phyloP scores from a whole-genome alignment of 2,888 invertebrate species.

The Ophioninae sp. region DNA sequence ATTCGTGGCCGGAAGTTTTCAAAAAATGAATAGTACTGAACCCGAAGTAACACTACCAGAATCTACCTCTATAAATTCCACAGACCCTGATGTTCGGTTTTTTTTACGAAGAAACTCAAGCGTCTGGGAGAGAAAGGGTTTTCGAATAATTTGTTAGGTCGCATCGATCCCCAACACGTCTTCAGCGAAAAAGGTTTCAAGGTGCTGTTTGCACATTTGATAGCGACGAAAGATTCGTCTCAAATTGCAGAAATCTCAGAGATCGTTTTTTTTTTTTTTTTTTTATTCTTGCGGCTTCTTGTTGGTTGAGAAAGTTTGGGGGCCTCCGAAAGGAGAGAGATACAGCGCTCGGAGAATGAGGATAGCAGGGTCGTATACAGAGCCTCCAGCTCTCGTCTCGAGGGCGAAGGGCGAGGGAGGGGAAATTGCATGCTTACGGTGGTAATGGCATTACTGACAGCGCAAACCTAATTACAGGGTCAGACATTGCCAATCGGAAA shows the following conservation, averaged over 20 bases:
- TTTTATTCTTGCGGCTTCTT: not conserved
- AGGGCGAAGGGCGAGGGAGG: slow-evolving; percentile 50
- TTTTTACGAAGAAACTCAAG: too few relatives aligned
- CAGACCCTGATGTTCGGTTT: too few relatives aligned
- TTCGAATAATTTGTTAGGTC: too few relatives aligned
- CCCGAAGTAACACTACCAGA: too few relatives aligned
- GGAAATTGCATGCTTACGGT: slow-evolving; percentile 77
- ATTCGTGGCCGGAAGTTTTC: too few relatives aligned
- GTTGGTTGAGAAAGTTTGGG: slow-evolving; percentile 24
- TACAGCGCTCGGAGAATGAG: slow-evolving; percentile 5
- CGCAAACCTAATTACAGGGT: slow-evolving; percentile 77
- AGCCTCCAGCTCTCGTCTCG: slow-evolving; percentile 35
- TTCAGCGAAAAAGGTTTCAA: not conserved
- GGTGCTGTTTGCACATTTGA: slow-evolving; percentile 15
- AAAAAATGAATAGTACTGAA: too few relatives aligned
- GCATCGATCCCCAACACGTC: too few relatives aligned
- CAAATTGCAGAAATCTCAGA: slow-evolving; percentile 23
- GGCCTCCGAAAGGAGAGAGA: slow-evolving; percentile 21
- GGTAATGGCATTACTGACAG: slow-evolving; percentile 76
- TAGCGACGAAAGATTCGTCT: slow-evolving; percentile 16
- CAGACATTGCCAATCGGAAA: slow-evolving; percentile 76
- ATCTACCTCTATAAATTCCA: too few relatives aligned
- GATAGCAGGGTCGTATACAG: slow-evolving; percentile 1
- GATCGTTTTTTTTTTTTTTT: not conserved
- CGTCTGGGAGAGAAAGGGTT: too few relatives aligned